Evolutionary conservation across 2,113 vertebrate species (phyloP).

Genomic region (Datnioides undecimradiatus): DNA sequence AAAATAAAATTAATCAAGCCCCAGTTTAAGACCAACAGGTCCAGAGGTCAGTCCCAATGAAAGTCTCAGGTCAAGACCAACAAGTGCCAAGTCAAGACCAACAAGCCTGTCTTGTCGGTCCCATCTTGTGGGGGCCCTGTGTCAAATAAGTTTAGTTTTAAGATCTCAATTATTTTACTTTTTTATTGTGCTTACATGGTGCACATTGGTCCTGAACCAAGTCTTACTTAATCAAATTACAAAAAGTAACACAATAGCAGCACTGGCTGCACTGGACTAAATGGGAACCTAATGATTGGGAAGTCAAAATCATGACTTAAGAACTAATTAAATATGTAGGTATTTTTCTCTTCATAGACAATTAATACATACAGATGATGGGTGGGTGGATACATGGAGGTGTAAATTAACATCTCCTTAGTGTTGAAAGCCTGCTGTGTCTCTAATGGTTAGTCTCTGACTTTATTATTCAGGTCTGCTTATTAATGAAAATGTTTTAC

Average conservation of each 20-base stretch:
- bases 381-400: background rate
- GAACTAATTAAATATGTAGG: constrained; percentile 19
- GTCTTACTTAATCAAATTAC: background rate
- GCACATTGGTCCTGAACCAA: background rate
- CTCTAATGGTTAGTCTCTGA: constrained; percentile 51
- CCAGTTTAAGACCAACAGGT: background rate
- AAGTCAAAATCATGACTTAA: constrained; percentile 2
- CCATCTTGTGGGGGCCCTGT: too few relatives aligned
- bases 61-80: background rate
- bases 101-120: too few relatives aligned
- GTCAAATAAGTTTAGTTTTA: too few relatives aligned
- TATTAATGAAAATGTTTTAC: constrained; percentile 64
- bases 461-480: constrained; percentile 57
- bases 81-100: background rate
- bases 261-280: too few relatives aligned
- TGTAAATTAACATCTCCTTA: constrained; percentile 40
- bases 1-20: background rate
- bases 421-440: constrained; percentile 55
- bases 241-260: background rate
- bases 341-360: constrained; percentile 22
- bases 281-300: background rate
- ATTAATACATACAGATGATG: constrained; percentile 19
- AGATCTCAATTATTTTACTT: too few relatives aligned
- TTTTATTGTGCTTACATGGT: too few relatives aligned
- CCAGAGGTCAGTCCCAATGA: background rate